A percentile compares a stretch with the other conserved stretches of the same genome.
phyloP scores from a whole-genome alignment of 2,113 vertebrate species.

The Myrmecobius fasciatus region DNA sequence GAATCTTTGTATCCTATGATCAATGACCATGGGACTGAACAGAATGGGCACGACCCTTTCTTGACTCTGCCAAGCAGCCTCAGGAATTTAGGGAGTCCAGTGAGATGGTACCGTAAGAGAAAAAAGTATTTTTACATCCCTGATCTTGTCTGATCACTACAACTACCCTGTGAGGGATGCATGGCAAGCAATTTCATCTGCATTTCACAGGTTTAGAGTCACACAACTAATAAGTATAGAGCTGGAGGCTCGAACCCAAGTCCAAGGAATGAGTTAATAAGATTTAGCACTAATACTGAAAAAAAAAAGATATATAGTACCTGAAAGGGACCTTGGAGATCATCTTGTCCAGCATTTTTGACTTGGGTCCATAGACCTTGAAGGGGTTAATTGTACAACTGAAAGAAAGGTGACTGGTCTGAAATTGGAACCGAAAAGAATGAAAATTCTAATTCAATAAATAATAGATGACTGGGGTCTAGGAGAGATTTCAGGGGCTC shows the following conservation, averaged over 20 bases:
- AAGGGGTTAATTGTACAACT: not conserved
- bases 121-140: not conserved
- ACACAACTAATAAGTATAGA: not conserved
- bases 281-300: not conserved
- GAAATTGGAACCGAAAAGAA: not conserved
- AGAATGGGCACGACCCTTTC: not conserved
- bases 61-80: too few relatives aligned
- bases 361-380: not conserved
- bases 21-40: not conserved
- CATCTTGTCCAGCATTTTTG: not conserved
- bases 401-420: not conserved
- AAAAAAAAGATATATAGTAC: not conserved
- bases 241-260: not conserved
- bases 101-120: not conserved
- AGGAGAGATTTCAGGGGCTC: not conserved
- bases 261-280: not conserved
- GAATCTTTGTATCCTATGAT: not conserved
- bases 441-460: not conserved
- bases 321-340: slow-evolving; percentile 22
- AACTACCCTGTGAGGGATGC: not conserved
- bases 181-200: not conserved
- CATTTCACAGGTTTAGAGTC: not conserved
- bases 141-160: not conserved
- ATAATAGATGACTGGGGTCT: not conserved
- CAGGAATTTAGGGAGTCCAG: not conserved